Evolutionary conservation across 2,888 invertebrate genomes (phyloP).

Genomic region (Drosophila fulvimacula): DNA sequence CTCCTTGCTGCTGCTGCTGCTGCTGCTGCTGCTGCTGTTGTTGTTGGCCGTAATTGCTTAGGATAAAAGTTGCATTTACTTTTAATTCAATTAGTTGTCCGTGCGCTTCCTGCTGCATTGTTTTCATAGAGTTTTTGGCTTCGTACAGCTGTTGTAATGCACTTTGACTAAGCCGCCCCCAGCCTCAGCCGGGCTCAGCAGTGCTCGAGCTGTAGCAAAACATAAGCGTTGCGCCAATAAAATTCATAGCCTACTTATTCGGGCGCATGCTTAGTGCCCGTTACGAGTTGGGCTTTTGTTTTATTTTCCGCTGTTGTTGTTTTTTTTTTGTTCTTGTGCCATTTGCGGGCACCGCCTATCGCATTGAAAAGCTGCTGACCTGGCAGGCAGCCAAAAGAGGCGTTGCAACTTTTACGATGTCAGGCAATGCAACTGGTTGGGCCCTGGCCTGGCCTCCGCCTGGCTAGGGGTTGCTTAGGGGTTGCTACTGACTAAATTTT

Average conservation of each 20-base stretch:
- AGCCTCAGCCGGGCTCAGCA: conserved; percentile 2
- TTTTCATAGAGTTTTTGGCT: conserved; percentile 41
- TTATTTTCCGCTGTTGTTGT: neutral
- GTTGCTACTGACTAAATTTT: conserved; percentile 5
- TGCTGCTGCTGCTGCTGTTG: conserved; percentile 21
- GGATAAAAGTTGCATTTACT: conserved; percentile 80
- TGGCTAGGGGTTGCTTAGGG: conserved; percentile 12
- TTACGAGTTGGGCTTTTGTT: conserved; percentile 17
- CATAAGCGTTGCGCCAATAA: conserved; percentile 47
- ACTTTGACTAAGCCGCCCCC: conserved; percentile 42
- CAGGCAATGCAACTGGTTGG: conserved; percentile 65
- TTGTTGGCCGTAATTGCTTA: conserved; percentile 65
- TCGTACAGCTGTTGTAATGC: conserved; percentile 37
- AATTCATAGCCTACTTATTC: conserved; percentile 65
- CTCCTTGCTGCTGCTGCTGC: conserved; percentile 9
- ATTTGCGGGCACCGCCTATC: conserved; percentile 55
- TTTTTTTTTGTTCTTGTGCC: neutral
- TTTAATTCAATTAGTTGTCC: conserved; percentile 76
- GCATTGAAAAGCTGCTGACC: conserved; percentile 42
- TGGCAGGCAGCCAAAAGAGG: conserved; percentile 67
- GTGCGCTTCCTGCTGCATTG: conserved; percentile 50
- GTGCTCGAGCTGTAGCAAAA: conserved; percentile 33
- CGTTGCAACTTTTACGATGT: conserved; percentile 47
- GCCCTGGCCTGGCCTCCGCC: conserved; percentile 2
- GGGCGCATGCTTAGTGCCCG: conserved; percentile 60